Percentiles rank a stretch among this genome's conserved stretches.
Conservation (phyloP, 2,797 vertebrate species). For the Adrianichthys oophorus region DNA sequence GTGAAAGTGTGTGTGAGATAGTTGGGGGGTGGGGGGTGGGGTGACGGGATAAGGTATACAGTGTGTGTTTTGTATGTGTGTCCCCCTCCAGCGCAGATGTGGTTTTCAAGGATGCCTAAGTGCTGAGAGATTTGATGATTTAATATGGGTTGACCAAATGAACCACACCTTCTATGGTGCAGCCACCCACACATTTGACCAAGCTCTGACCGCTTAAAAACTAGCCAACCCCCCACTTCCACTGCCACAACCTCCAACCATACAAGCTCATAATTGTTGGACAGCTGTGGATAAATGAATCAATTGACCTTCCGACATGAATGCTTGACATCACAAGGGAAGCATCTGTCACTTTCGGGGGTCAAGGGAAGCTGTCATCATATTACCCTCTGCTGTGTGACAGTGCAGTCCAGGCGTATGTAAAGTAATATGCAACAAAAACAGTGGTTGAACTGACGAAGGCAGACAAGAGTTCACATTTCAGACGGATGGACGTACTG, state of each 20-base stretch:
- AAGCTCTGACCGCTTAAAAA: slow-evolving; percentile 44
- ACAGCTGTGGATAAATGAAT: slow-evolving; percentile 69
- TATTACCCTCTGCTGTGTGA: slow-evolving; percentile 42
- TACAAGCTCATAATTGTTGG: slow-evolving; percentile 32
- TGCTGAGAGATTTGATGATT: slow-evolving; percentile 70
- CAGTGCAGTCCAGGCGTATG: slow-evolving; percentile 26
- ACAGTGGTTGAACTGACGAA: slow-evolving; percentile 13
- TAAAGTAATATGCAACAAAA: slow-evolving; percentile 33
- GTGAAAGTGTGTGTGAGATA: slow-evolving; percentile 20
- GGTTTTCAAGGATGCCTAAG: slow-evolving; percentile 72
- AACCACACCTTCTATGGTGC: slow-evolving; percentile 69
- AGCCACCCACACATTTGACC: slow-evolving; percentile 51
- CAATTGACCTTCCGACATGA: slow-evolving; percentile 69
- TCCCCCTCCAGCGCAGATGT: slow-evolving; percentile 57
- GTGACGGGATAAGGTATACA: slow-evolving; percentile 21
- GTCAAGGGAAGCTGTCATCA: slow-evolving; percentile 24
- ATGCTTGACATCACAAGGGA: slow-evolving; percentile 60
- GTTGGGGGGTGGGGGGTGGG: slow-evolving; percentile 4
- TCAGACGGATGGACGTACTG: slow-evolving; percentile 28
- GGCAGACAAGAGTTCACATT: slow-evolving; percentile 23
- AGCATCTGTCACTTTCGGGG: slow-evolving; percentile 62
- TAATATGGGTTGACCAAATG: slow-evolving; percentile 76
- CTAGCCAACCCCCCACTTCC: slow-evolving; percentile 3
- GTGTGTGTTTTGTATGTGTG: slow-evolving; percentile 22
- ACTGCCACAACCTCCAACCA: neutral